phyloP scores from a whole-genome alignment of 1,140 invertebrate genomes.

The Habropoda laboriosa region DNA sequence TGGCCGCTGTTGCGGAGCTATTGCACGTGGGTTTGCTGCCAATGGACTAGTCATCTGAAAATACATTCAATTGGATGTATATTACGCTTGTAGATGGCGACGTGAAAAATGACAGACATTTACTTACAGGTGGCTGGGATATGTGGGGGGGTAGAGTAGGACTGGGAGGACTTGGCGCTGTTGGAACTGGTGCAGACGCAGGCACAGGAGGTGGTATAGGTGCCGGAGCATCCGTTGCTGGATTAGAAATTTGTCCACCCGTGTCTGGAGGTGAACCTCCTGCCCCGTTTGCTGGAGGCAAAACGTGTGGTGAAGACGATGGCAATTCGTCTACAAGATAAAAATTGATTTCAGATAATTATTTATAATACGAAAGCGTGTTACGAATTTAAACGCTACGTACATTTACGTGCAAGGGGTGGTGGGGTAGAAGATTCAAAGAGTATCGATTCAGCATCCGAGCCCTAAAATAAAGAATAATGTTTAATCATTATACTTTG shows the following conservation, averaged over 20 bases:
- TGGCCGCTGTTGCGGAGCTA: constrained; percentile 80
- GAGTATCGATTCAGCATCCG: constrained; percentile 89
- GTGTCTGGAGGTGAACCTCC: constrained; percentile 80
- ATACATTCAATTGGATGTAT: constrained; percentile 2
- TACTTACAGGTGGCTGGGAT: constrained; percentile 81
- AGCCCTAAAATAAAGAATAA: constrained; percentile 80
- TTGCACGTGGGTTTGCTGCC: constrained; percentile 82
- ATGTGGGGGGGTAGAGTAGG: constrained; percentile 82
- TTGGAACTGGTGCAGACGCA: constrained; percentile 79
- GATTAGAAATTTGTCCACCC: constrained; percentile 80
- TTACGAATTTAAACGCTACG: constrained; percentile 56
- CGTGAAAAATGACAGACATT: not conserved
- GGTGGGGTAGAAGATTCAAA: constrained; percentile 86
- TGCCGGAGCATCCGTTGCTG: constrained; percentile 80
- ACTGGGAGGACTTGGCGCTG: constrained; percentile 80
- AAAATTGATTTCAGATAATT: not conserved
- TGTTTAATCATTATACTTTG: not conserved
- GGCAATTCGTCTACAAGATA: constrained; percentile 78
- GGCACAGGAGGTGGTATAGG: constrained; percentile 81
- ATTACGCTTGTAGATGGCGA: not conserved
- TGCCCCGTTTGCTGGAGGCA: constrained; percentile 81
- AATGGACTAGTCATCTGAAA: constrained; percentile 81
- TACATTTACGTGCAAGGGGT: constrained; percentile 84
- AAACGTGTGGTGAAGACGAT: constrained; percentile 82
- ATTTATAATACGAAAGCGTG: too few species aligned